These are phyloP conservation scores for Hormaphis cornu DNA, from an alignment of 1,140 invertebrate species.

Conservation along the genomic window DNA sequence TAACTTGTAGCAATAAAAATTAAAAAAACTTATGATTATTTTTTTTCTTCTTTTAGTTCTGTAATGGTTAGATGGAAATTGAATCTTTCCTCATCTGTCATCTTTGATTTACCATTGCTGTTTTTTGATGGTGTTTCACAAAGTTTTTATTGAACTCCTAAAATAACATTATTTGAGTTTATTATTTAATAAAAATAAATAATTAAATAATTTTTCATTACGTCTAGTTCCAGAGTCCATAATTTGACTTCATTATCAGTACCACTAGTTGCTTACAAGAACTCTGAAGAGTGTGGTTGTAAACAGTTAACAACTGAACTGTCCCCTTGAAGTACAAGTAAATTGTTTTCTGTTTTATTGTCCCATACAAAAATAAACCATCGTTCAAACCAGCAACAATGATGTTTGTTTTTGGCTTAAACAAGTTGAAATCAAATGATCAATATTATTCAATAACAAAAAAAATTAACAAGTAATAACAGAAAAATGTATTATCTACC, in stretches of 20 bases:
- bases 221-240: conserved; percentile 78
- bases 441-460: neutral
- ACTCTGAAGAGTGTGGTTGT: conserved; percentile 82
- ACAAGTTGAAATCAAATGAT: neutral
- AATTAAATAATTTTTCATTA: too few relatives aligned
- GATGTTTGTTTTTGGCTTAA: conserved; percentile 57
- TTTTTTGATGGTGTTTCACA: conserved; percentile 53
- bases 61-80: too few relatives aligned
- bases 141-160: neutral
- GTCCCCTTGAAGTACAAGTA: conserved; percentile 69
- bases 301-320: conserved; percentile 93
- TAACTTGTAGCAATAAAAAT: too few relatives aligned
- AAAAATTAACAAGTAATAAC: neutral
- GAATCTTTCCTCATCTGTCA: too few relatives aligned
- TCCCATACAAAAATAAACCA: conserved; percentile 95
- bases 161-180: neutral
- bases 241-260: conserved; percentile 87
- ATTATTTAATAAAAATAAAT: too few relatives aligned
- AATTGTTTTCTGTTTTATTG: conserved; percentile 72
- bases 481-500: conserved; percentile 47
- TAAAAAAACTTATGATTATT: too few relatives aligned
- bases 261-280: conserved; percentile 88
- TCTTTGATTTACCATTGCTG: conserved; percentile 74
- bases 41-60: too few relatives aligned
- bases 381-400: conserved; percentile 85